Evolutionary conservation across 1,140 invertebrate species (phyloP).

Genomic region (Habropoda laboriosa): DNA sequence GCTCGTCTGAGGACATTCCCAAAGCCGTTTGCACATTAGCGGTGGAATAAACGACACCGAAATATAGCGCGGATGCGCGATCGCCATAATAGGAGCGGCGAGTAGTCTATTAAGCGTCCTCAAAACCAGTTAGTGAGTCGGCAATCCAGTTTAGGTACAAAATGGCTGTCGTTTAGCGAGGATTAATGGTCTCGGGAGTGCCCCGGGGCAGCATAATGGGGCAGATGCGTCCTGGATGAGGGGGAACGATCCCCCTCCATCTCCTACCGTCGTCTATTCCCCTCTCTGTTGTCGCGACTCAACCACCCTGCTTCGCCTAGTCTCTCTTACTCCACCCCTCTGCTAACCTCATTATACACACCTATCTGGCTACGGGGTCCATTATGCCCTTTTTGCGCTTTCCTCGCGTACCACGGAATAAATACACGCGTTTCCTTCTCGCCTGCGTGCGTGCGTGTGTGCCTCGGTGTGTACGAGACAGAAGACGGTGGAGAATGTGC

Average conservation of each 20-base stretch:
- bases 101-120: slow-evolving; percentile 81
- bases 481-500: background rate
- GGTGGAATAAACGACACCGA: slow-evolving; percentile 69
- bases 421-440: slow-evolving; percentile 48
- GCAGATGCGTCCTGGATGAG: slow-evolving; percentile 78
- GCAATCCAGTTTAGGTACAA: slow-evolving; percentile 83
- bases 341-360: slow-evolving; percentile 78
- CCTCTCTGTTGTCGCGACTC: slow-evolving; percentile 41
- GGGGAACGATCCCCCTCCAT: slow-evolving; percentile 53
- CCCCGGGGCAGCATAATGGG: slow-evolving; percentile 79
- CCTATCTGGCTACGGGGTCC: slow-evolving; percentile 74
- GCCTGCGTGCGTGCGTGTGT: background rate
- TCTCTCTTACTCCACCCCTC: slow-evolving; percentile 56
- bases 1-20: slow-evolving; percentile 25
- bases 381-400: slow-evolving; percentile 78
- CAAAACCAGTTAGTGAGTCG: slow-evolving; percentile 81
- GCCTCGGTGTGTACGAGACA: background rate
- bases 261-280: slow-evolving; percentile 15
- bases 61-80: slow-evolving; percentile 67
- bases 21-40: slow-evolving; percentile 66
- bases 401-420: slow-evolving; percentile 64
- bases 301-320: slow-evolving; percentile 51
- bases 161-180: slow-evolving; percentile 82
- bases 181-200: slow-evolving; percentile 81
- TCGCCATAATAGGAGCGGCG: slow-evolving; percentile 77